Evolutionary conservation across 1,140 invertebrate genomes (phyloP).

Genomic region (Drosophila ambigua): DNA sequence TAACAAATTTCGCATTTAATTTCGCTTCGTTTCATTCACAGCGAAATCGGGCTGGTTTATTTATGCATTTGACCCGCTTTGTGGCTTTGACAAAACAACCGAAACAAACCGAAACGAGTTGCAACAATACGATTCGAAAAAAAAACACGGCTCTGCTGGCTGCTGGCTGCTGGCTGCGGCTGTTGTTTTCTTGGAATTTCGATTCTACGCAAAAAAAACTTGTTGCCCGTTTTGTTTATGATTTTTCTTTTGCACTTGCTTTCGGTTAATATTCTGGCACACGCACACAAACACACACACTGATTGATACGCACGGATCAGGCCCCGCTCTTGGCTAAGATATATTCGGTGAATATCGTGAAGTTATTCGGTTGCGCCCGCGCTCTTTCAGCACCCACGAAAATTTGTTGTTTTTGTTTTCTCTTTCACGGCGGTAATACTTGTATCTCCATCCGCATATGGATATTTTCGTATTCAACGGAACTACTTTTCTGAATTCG

Average conservation of each 20-base stretch:
- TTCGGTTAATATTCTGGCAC: conserved; percentile 42
- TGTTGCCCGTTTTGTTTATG: conserved; percentile 62
- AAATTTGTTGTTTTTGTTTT: conserved; percentile 36
- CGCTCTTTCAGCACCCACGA: conserved; percentile 68
- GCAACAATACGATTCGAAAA: conserved; percentile 42
- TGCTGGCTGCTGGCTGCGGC: background rate
- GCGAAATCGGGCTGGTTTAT: conserved; percentile 53
- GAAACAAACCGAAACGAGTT: conserved; percentile 56
- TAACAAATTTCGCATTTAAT: conserved; percentile 44
- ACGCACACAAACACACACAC: conserved; percentile 18
- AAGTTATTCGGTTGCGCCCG: conserved; percentile 62
- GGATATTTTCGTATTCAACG: too few relatives aligned
- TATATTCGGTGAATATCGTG: conserved; percentile 52
- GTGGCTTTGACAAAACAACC: conserved; percentile 49
- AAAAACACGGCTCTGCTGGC: conserved; percentile 22
- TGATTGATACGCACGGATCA: conserved; percentile 6
- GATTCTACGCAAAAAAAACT: conserved; percentile 75
- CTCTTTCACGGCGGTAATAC: conserved; percentile 12
- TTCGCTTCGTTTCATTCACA: conserved; percentile 53
- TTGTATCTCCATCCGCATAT: background rate
- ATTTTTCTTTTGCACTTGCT: conserved; percentile 74
- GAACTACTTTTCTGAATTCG: too few relatives aligned
- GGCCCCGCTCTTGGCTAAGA: conserved; percentile 37
- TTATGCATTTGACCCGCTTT: conserved; percentile 78
- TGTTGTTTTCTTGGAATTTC: conserved; percentile 70